These are phyloP conservation scores for Corvus hawaiiensis DNA, from an alignment of 2,113 vertebrate species.

Conservation along the genomic window DNA sequence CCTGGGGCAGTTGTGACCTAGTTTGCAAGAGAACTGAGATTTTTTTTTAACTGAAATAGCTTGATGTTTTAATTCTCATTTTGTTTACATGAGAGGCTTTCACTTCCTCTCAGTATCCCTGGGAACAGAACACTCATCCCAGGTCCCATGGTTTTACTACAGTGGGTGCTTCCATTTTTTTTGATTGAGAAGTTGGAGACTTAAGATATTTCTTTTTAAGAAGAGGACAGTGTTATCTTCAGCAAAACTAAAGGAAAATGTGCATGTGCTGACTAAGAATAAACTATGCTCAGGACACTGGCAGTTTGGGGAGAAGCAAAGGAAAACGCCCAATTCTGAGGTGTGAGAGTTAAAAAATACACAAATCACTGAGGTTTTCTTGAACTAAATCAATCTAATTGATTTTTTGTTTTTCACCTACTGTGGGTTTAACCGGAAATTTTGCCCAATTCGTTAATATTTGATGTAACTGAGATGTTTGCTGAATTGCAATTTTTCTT, in stretches of 20 bases:
- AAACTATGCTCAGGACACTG: background rate
- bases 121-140: background rate
- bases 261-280: background rate
- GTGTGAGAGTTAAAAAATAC: background rate
- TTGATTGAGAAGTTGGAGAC: background rate
- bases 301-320: background rate
- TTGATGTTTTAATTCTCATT: background rate
- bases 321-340: background rate
- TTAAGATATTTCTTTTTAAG: background rate
- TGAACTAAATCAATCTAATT: background rate
- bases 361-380: background rate
- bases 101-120: background rate
- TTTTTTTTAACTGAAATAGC: background rate
- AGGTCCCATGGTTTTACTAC: background rate
- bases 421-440: background rate
- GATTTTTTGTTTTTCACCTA: background rate
- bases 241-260: background rate
- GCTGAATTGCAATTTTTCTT: background rate
- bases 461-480: background rate
- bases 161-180: background rate
- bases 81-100: background rate
- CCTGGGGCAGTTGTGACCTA: background rate
- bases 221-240: background rate
- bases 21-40: background rate
- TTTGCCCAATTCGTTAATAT: background rate